phyloP scores from a whole-genome alignment of 2,797 vertebrate species.

The Epinephelus coioides region DNA sequence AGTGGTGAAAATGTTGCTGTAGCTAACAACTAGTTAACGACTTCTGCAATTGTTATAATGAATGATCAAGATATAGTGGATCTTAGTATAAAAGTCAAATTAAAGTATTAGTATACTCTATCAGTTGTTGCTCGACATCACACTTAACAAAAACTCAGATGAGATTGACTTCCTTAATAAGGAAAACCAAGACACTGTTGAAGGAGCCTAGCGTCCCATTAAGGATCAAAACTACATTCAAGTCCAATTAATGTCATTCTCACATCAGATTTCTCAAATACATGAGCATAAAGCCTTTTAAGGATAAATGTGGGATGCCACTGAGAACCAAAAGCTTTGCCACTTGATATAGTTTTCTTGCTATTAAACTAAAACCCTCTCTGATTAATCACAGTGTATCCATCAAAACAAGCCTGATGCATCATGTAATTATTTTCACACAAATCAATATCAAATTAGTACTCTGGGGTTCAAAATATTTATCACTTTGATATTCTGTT shows the following conservation, averaged over 20 bases:
- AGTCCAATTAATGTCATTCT: conserved; percentile 26
- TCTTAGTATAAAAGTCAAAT: background rate
- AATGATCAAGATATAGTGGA: background rate
- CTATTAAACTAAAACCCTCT: conserved; percentile 1
- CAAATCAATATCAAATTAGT: conserved; percentile 2
- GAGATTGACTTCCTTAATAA: background rate
- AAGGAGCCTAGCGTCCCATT: background rate
- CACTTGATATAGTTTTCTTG: background rate
- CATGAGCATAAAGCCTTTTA: background rate
- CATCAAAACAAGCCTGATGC: conserved; percentile 11
- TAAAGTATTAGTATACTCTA: background rate
- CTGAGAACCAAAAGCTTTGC: background rate
- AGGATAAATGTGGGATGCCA: background rate
- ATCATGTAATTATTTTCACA: conserved; percentile 11
- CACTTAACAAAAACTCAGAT: background rate
- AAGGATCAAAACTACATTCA: conserved; percentile 14
- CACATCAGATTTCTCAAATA: background rate
- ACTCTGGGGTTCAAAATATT: background rate
- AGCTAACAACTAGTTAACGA: background rate
- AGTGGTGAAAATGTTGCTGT: no score
- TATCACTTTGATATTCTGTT: background rate
- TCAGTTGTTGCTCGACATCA: background rate
- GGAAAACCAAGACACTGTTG: background rate
- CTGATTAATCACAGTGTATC: conserved; percentile 13
- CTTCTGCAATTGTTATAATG: background rate